Base-by-base conservation (phyloP, 2,888 invertebrate species). In the Tachina fera region DNA sequence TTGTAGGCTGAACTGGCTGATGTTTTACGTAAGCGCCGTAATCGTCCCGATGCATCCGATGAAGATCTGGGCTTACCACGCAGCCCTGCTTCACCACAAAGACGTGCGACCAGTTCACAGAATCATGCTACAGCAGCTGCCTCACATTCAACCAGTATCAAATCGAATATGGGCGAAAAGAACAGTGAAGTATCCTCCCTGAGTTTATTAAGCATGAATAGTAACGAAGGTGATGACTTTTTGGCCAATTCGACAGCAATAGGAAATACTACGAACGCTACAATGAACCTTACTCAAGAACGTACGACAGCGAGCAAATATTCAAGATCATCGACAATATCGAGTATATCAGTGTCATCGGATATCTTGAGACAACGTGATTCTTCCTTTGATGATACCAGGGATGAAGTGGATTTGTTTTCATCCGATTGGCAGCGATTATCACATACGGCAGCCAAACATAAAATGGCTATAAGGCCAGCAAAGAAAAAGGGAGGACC, bases 381-480 rank as follows among this genome's bases (percentile, higher is more conserved):
- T 39, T 68, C 82, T 16, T 80, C 83, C 16, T 79, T 83, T n/a
- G 22, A 70, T 3, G 84, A 63, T 86, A 82, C 11, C 9, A 88
- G 88, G 31, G 92, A 92, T 71, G 91, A 91, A 47, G 89, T 91
- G 14, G 93, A 92, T 87, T 88, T 92, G 8, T 90, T 91, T 56
- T 89, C 91, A 53, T 87, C 89, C 14, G 89, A 91, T 47, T 90
- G 90, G 49, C 90, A 91, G 61, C 95, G 96, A 81, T 94, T 97
- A 89, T 96, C 96, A 90, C 96, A 97, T 93, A 95, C 96, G 84
- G 97, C 96, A 65, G 97, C 97, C 80, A 95, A 94, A 89, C 97
- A 97, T 93, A 96, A 96, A 93, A 96, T 96, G 94, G 95, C 96
- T 68, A 95, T 97, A 82, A 94, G 96, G 65, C 96, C 96, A 39